Conservation (phyloP, 2,888 invertebrate genomes). For the Pheosia gnoma region DNA sequence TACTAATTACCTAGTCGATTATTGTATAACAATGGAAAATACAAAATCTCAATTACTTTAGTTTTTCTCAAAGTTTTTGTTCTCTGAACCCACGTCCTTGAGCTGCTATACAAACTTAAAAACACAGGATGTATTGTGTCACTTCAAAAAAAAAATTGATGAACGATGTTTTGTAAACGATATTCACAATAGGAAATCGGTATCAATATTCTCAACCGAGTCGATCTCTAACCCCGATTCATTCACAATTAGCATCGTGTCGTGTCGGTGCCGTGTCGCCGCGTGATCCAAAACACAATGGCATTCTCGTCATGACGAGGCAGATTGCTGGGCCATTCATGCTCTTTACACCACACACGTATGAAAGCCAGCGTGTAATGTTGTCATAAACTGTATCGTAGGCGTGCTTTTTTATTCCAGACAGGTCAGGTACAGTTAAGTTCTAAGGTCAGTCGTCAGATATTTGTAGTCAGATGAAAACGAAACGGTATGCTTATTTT, state of each 20-base stretch:
- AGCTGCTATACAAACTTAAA: constrained; percentile 15
- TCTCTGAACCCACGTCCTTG: constrained; percentile 23
- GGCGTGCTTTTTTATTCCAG: not conserved
- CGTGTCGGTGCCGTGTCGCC: constrained; percentile 64
- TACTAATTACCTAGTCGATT: no score
- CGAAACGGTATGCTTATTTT: no score
- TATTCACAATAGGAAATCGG: constrained; percentile 70
- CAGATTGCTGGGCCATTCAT: constrained; percentile 76
- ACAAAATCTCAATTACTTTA: no score
- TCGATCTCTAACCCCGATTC: constrained; percentile 80
- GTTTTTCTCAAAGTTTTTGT: no score
- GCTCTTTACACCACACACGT: constrained; percentile 45
- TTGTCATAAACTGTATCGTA: constrained; percentile 1
- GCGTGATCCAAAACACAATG: constrained; percentile 79
- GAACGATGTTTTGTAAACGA: constrained; percentile 38
- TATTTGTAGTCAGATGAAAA: no score
- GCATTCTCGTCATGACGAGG: constrained; percentile 76
- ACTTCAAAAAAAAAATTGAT: constrained; percentile 25
- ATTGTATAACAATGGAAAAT: not conserved
- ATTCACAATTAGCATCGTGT: constrained; percentile 80
- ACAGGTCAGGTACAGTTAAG: no score
- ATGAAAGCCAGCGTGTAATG: constrained; percentile 28
- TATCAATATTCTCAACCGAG: constrained; percentile 58
- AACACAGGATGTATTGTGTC: constrained; percentile 34
- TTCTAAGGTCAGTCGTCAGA: no score